Conservation (phyloP, 2,888 invertebrate genomes). For the Chymomyza caudatula region DNA sequence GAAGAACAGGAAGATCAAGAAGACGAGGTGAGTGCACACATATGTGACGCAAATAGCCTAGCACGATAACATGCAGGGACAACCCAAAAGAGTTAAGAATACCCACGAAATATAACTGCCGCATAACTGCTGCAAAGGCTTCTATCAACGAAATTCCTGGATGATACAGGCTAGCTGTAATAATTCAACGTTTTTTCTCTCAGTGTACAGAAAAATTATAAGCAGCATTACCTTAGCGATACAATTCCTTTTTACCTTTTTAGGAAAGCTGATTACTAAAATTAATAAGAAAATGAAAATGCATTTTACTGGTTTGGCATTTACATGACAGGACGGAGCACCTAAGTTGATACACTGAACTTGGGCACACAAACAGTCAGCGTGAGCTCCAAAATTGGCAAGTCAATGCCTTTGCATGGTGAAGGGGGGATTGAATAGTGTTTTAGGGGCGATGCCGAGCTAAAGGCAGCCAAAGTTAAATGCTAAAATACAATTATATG, state of each 20-base stretch:
- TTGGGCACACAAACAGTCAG: too few relatives aligned
- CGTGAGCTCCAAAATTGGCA: slow-evolving; percentile 61
- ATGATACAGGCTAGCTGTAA: too few relatives aligned
- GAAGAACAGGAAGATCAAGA: too few relatives aligned
- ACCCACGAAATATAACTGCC: too few relatives aligned
- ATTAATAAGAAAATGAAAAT: slow-evolving; percentile 57
- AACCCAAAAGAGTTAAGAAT: too few relatives aligned
- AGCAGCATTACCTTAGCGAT: neutral
- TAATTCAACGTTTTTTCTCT: too few relatives aligned
- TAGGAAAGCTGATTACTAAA: slow-evolving; percentile 53
- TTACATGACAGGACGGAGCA: neutral
- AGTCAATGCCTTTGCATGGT: slow-evolving; percentile 51
- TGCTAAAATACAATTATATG: slow-evolving; percentile 67
- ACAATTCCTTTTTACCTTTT: slow-evolving; percentile 17
- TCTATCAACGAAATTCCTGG: too few relatives aligned
- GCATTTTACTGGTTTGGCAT: slow-evolving; percentile 19
- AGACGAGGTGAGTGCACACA: too few relatives aligned
- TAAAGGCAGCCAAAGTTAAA: slow-evolving; percentile 55
- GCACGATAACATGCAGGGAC: too few relatives aligned
- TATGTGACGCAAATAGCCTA: too few relatives aligned
- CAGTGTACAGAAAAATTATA: neutral
- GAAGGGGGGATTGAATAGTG: slow-evolving; percentile 8
- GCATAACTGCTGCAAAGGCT: too few relatives aligned
- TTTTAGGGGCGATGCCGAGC: neutral
- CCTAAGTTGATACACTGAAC: neutral